Evolutionary conservation across 2,888 invertebrate species (phyloP).

Genomic region (Oxytorus armatus): DNA sequence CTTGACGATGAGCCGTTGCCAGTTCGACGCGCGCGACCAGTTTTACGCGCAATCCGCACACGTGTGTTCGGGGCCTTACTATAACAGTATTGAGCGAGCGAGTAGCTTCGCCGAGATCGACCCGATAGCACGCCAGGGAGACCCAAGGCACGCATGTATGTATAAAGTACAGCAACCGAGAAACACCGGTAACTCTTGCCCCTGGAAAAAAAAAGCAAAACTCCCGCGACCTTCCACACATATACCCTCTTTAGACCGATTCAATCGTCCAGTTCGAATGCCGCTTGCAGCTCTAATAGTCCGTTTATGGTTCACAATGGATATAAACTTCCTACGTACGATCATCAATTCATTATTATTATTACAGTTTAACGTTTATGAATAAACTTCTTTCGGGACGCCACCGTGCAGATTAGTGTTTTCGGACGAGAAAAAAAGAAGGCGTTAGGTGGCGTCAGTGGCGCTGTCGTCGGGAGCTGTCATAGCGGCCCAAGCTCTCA

Average conservation of each 20-base stretch:
- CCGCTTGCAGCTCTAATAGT: slow-evolving; percentile 2
- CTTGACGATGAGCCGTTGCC: too few relatives aligned
- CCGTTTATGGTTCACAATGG: slow-evolving; percentile 28
- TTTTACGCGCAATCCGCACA: too few relatives aligned
- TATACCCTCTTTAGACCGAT: slow-evolving; percentile 19
- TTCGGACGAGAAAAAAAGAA: too few relatives aligned
- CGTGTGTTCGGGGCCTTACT: too few relatives aligned
- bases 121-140: too few relatives aligned
- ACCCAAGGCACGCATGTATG: neutral
- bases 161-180: slow-evolving; percentile 18
- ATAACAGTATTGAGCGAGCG: too few relatives aligned
- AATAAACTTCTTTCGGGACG: neutral
- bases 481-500: too few relatives aligned
- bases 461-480: too few relatives aligned
- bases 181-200: slow-evolving; percentile 49
- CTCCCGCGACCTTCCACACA: slow-evolving; percentile 30
- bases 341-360: slow-evolving; percentile 1
- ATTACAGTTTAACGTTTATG: neutral
- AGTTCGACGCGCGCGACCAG: too few relatives aligned
- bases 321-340: slow-evolving; percentile 6
- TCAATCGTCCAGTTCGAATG: slow-evolving; percentile 24
- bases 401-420: too few relatives aligned
- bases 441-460: too few relatives aligned
- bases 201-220: slow-evolving; percentile 53
- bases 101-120: too few relatives aligned